Percentiles rank a stretch among this genome's conserved stretches.
Conservation (phyloP, 35 echinoderm and acorn worm species). For the Acanthaster planci region DNA sequence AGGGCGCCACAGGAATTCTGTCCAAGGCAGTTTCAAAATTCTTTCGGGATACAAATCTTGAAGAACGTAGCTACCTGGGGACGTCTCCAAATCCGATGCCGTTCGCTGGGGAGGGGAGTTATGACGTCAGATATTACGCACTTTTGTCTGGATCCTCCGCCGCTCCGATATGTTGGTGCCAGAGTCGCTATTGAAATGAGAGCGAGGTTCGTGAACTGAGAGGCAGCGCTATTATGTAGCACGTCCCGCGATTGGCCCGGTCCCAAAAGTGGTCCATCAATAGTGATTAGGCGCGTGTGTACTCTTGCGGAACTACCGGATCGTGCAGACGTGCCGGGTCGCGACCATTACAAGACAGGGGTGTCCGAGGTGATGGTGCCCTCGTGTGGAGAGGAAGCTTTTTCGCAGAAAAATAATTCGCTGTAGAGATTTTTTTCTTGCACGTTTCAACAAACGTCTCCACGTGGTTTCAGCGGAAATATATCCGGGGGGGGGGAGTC, state of each 20-base stretch:
- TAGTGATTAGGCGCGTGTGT: constrained; percentile 83
- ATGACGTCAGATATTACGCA: constrained; percentile 25
- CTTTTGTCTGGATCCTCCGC: not conserved
- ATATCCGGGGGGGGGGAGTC: no score
- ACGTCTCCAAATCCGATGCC: not conserved
- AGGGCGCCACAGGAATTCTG: not conserved
- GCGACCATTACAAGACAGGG: constrained; percentile 32
- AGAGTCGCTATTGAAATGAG: constrained; percentile 22
- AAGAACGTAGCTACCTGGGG: not conserved
- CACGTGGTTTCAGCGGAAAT: no score
- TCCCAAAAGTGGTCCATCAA: constrained; percentile 69
- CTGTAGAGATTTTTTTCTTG: no score
- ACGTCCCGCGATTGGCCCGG: constrained; percentile 67
- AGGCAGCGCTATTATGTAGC: constrained; percentile 71
- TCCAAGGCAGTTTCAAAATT: not conserved
- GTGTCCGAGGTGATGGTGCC: not conserved
- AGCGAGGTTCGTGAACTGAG: constrained; percentile 21
- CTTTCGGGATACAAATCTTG: constrained; percentile 1
- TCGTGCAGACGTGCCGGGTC: constrained; percentile 45
- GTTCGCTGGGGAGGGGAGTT: not conserved
- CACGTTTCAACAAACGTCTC: no score
- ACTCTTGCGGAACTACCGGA: constrained; percentile 71
- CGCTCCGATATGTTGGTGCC: not conserved
- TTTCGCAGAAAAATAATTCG: no score
- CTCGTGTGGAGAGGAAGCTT: no score